Percentiles rank a stretch among this genome's conserved stretches.
These are phyloP conservation scores for Ptychobarbus kaznakovi DNA, from an alignment of 2,797 vertebrate genomes.

Conservation along the genomic window DNA sequence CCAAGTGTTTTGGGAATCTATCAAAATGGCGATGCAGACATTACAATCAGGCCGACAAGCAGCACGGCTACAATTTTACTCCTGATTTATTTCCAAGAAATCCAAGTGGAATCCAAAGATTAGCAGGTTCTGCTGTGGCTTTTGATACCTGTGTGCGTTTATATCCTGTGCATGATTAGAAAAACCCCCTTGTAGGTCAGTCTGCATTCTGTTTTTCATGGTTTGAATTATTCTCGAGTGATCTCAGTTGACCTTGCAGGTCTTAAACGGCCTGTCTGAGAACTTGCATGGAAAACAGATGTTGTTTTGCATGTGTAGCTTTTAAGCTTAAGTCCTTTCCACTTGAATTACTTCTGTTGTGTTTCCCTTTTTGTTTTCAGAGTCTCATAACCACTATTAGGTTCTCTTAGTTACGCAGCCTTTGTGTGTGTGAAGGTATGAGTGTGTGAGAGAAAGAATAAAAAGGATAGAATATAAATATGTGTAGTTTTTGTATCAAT, in stretches of 20 bases:
- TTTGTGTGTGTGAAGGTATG: conserved; percentile 38
- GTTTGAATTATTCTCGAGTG: conserved; percentile 40
- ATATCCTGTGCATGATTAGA: conserved; percentile 57
- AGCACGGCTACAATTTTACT: conserved; percentile 28
- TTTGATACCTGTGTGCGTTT: conserved; percentile 61
- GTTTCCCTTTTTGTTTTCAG: conserved; percentile 58
- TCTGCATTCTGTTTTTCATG: conserved; percentile 55
- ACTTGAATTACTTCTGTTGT: conserved; percentile 59
- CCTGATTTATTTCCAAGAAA: conserved; percentile 45
- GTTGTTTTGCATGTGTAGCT: conserved; percentile 79
- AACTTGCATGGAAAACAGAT: conserved; percentile 77
- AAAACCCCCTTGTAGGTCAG: conserved; percentile 50
- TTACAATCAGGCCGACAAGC: conserved; percentile 32
- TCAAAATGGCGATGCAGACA: conserved; percentile 23
- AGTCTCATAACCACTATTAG: conserved; percentile 64
- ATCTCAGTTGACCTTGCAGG: conserved; percentile 69
- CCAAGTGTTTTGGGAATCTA: conserved; percentile 62
- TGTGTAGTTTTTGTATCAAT: neutral
- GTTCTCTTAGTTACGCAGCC: conserved; percentile 67
- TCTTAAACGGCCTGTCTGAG: conserved; percentile 66
- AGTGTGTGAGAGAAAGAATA: conserved; percentile 32
- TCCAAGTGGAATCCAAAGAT: conserved; percentile 64
- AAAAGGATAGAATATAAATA: neutral
- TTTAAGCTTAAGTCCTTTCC: conserved; percentile 57
- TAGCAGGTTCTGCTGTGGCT: conserved; percentile 56